Base-by-base conservation (phyloP, 2,797 vertebrate genomes). In the Sebastiscus tertius region DNA sequence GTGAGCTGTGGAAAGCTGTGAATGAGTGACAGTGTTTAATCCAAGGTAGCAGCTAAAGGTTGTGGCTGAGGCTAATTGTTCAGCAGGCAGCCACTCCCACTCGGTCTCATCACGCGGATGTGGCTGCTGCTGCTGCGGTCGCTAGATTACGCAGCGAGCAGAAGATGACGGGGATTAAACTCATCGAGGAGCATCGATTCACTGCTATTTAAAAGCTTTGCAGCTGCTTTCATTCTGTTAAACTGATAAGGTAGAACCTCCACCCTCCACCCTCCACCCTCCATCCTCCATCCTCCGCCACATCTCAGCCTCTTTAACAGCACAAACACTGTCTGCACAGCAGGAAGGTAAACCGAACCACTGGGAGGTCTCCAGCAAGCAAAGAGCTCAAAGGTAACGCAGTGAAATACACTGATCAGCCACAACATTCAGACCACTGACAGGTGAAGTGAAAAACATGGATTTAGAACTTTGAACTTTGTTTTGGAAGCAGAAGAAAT, bases 1-100 rank as follows among this genome's bases (percentile, higher is more conserved):
- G 77, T 59, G 79, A 92, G 81, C 88, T 39, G 67, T 46, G 74
- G 77, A 72, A 86, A 90, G 72, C 87, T 85, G 83, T 90, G 92
- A 89, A 54, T 84, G 90, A 91, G 77, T 86, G 85, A 89, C 82
- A 71, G 86, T 6, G 62, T 82, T 78, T 91, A 92, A 93, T 83
- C 88, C 89, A 75, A 81, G 77, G 74, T 83, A 86, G 69, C 88
- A 66, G 71, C 61, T 77, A 67, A 92, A 93, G 87, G 81, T 89
- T 83, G 84, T 29, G 79, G 74, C 62, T 84, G 67, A 80, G 69
- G 67, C 80, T 87, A 88, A 92, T 92, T 93, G 90, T 91, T 89
- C 80, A 72, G 56, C 49, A 55, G 55, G 49, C 76, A 62, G 80
- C 75, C 72, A 84, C 80, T 61, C 87, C 81, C 75, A 65, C 74